A percentile compares a stretch with the other conserved stretches of the same genome.
Evolutionary conservation across 1,140 invertebrate genomes (phyloP).

Genomic region (Papilio machaon): DNA sequence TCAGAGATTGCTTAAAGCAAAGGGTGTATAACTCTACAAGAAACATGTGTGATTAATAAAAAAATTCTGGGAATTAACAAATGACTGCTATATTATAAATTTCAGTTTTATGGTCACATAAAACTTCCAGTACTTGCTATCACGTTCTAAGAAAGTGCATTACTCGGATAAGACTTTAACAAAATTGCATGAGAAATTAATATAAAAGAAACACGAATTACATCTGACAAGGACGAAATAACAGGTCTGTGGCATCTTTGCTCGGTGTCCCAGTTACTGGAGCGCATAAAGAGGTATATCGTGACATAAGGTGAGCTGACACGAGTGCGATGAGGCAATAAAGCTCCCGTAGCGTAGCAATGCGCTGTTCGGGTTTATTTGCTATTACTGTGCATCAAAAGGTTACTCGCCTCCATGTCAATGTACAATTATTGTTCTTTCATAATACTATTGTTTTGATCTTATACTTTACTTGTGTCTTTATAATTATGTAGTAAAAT

Average conservation of each 20-base stretch:
- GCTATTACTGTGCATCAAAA: not conserved
- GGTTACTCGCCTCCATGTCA: not conserved
- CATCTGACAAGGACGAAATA: not conserved
- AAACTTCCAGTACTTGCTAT: not conserved
- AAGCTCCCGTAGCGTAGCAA: not conserved
- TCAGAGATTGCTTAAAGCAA: not conserved
- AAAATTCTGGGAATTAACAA: not conserved
- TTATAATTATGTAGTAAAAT: not conserved
- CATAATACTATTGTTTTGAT: not conserved
- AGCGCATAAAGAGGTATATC: not conserved
- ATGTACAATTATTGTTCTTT: not conserved
- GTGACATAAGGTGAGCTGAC: constrained; percentile 6
- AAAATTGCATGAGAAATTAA: constrained; percentile 1
- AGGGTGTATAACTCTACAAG: not conserved
- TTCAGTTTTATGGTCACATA: no score
- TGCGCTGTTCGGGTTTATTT: not conserved
- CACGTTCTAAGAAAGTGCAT: not conserved
- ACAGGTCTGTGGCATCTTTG: not conserved
- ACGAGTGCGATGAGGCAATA: constrained; percentile 9
- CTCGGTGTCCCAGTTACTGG: constrained; percentile 1
- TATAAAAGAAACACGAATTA: not conserved
- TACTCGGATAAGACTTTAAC: not conserved
- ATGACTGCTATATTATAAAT: not conserved
- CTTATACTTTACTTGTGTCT: not conserved
- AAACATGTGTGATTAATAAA: not conserved